Conservation (phyloP, 1,140 invertebrate genomes). For the Panulirus ornatus region DNA sequence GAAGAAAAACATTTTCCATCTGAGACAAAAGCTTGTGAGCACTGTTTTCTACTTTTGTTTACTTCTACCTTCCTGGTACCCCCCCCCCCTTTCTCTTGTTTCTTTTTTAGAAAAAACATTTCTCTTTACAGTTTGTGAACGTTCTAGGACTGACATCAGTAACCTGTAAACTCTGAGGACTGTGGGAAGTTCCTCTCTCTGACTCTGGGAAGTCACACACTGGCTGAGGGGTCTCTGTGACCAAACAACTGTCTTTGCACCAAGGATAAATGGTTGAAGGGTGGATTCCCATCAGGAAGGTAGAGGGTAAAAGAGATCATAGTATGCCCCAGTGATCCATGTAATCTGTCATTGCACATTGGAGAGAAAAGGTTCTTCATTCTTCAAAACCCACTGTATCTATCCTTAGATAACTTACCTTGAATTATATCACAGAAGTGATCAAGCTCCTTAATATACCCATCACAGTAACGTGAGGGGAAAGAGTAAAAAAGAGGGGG, state of each 20-base stretch:
- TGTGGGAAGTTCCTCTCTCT: too few species aligned
- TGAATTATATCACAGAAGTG: conserved; percentile 58
- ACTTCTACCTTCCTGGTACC: too few species aligned
- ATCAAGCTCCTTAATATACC: conserved; percentile 43
- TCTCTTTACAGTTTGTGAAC: too few species aligned
- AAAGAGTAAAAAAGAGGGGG: conserved; percentile 41
- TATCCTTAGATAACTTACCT: conserved; percentile 9
- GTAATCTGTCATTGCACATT: neutral
- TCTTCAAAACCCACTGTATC: neutral
- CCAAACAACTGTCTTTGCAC: neutral
- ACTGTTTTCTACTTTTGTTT: too few species aligned
- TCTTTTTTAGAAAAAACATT: too few species aligned
- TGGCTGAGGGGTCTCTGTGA: too few species aligned
- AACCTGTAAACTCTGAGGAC: too few species aligned
- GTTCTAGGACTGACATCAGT: too few species aligned
- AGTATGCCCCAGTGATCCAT: neutral
- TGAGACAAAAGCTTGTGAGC: too few species aligned
- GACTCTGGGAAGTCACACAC: too few species aligned
- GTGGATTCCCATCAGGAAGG: neutral
- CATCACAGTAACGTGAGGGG: conserved; percentile 40
- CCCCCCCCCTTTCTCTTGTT: too few species aligned
- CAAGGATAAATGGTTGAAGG: neutral
- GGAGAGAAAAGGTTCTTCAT: neutral
- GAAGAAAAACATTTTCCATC: too few species aligned
- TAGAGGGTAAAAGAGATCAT: neutral